phyloP scores from a whole-genome alignment of 2,113 vertebrate genomes.

The Oostethus manadensis region DNA sequence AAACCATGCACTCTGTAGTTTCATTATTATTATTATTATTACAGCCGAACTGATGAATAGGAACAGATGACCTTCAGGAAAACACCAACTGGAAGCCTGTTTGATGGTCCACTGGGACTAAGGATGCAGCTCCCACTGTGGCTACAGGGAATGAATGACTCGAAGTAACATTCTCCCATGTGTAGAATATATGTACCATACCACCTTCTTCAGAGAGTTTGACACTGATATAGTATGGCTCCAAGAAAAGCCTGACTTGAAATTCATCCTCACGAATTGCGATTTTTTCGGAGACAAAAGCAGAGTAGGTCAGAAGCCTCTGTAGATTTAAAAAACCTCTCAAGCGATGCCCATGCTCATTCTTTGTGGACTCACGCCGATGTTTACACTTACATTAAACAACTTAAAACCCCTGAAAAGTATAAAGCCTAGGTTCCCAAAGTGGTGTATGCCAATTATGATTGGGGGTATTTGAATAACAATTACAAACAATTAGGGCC shows the following conservation, averaged over 20 bases:
- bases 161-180: neutral
- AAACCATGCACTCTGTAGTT: neutral
- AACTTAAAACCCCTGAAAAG: slow-evolving; percentile 26
- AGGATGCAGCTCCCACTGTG: neutral
- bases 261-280: slow-evolving; percentile 8
- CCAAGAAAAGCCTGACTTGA: slow-evolving; percentile 1
- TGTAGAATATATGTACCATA: neutral
- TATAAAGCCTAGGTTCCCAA: no score
- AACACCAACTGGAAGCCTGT: neutral
- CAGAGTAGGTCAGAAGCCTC: slow-evolving; percentile 21
- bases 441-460: no score
- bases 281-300: slow-evolving; percentile 14
- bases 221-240: slow-evolving; percentile 8
- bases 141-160: neutral
- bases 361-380: slow-evolving; percentile 9
- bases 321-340: slow-evolving; percentile 4
- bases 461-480: no score
- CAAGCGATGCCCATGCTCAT: slow-evolving; percentile 34
- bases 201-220: neutral
- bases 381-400: slow-evolving; percentile 26
- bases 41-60: neutral
- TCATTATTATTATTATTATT: neutral
- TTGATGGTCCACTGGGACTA: neutral
- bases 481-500: no score
- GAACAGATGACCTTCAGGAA: neutral